phyloP scores from a whole-genome alignment of 2,797 vertebrate species.

The Natrix natrix region DNA sequence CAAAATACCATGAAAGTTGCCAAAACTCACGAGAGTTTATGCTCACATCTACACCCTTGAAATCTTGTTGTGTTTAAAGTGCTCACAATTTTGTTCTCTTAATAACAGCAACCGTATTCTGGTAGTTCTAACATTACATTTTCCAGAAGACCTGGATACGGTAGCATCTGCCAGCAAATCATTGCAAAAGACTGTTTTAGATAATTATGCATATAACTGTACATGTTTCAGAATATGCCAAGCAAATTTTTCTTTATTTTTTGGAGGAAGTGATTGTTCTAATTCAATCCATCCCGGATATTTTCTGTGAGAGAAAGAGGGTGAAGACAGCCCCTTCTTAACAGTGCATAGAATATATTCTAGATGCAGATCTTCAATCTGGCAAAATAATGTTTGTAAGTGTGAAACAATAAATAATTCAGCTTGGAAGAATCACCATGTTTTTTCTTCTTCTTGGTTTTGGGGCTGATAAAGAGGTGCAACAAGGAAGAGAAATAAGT shows the following conservation, averaged over 20 bases:
- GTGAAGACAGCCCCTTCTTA: no score
- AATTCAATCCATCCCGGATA: background rate
- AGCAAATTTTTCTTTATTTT: background rate
- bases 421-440: no score
- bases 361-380: no score
- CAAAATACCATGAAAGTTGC: background rate
- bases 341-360: no score
- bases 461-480: background rate
- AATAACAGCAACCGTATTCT: no score
- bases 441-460: no score
- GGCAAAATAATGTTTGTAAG: no score
- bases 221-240: background rate
- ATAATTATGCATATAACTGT: background rate
- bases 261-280: background rate
- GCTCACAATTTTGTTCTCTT: background rate
- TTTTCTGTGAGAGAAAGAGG: no score
- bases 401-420: no score
- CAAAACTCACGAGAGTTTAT: background rate
- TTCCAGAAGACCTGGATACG: background rate
- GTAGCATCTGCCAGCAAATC: background rate
- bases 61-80: background rate
- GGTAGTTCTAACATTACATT: no score
- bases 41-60: background rate
- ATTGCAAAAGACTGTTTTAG: background rate
- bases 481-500: background rate